Evolutionary conservation across 1,140 invertebrate species (phyloP), one percentile per base, ranked within the genome.

Genomic region (Papilio polytes): DNA sequence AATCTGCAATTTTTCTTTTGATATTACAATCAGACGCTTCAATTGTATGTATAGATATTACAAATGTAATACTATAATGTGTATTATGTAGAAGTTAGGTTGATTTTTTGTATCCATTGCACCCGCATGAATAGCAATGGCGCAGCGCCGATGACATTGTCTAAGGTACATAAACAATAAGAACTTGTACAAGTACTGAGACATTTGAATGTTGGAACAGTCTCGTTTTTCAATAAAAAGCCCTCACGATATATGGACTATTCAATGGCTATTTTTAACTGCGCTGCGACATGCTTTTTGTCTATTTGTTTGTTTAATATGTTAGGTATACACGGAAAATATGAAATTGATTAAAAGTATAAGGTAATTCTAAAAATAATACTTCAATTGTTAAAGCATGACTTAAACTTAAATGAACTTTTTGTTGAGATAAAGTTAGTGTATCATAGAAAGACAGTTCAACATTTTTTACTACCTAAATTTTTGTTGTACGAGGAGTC

Each of bases 211-310:
- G 86, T 85, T 84, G 56, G 82, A 77, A 77, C 77, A 77, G 83
- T 84, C 53, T 78, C 78, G 82, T 87, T 83, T 85, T 84, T 80
- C 84, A 81, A 82, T 84, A 84, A 78, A 83, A 86, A 85, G 80
- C 79, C 80, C 82, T 83, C 82, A 76, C 80, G 74, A 82, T 85
- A 84, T 83, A 85, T 84, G 78, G 85, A 80, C 85, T 85, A 88
- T 88, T 86, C 86, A 89, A 76, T 78, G 63, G 85, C 83, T 89
- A 87, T 89, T 88, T 89, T 89, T 85, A 89, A 83, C 78, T 81
- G 51, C 80, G 81, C 78, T 80, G 77, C 82, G 80, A 77, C 77
- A 79, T 83, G 80, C 80, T 78, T 83, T 74, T 41, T 46, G 44
- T 44, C 78, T 70, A 80, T 77, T 63, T 44, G 63, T 83, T 78